A percentile compares a stretch with the other conserved stretches of the same genome.
phyloP scores from a whole-genome alignment of 2,797 vertebrate genomes.

The Tragopan temminckii region DNA sequence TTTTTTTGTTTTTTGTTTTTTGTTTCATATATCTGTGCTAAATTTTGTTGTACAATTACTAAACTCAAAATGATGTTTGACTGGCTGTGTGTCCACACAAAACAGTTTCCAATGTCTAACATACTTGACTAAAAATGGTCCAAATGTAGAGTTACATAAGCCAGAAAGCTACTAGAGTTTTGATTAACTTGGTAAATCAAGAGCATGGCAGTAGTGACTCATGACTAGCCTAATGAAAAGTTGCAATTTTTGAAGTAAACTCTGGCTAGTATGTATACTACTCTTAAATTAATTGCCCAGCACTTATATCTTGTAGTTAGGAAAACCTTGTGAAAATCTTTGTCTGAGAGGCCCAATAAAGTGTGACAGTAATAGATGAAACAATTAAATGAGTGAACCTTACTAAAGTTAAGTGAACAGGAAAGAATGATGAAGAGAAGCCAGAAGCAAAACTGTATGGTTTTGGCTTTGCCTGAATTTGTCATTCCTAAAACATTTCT shows the following conservation, averaged over 20 bases:
- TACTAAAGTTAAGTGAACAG: background rate
- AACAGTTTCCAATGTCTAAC: background rate
- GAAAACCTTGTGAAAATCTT: background rate
- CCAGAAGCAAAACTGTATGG: background rate
- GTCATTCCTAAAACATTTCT: background rate
- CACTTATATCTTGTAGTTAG: background rate
- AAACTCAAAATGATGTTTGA: background rate
- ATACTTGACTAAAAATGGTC: background rate
- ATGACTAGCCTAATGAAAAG: background rate
- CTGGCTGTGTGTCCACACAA: background rate
- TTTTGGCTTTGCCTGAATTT: background rate
- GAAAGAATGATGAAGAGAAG: background rate
- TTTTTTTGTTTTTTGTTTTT: background rate
- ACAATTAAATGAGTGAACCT: slow-evolving; percentile 15
- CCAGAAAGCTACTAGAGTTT: background rate
- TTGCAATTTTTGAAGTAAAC: background rate
- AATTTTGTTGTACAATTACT: background rate
- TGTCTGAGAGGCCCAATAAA: background rate
- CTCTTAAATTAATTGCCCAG: background rate
- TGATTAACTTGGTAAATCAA: background rate
- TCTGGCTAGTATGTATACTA: background rate
- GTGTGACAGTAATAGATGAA: background rate
- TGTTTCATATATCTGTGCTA: background rate
- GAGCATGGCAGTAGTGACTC: background rate
- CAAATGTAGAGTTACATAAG: background rate